Evolutionary conservation across 2,888 invertebrate genomes (phyloP), one percentile per base, ranked within the genome.

Genomic region (Himalopsyche japonica): DNA sequence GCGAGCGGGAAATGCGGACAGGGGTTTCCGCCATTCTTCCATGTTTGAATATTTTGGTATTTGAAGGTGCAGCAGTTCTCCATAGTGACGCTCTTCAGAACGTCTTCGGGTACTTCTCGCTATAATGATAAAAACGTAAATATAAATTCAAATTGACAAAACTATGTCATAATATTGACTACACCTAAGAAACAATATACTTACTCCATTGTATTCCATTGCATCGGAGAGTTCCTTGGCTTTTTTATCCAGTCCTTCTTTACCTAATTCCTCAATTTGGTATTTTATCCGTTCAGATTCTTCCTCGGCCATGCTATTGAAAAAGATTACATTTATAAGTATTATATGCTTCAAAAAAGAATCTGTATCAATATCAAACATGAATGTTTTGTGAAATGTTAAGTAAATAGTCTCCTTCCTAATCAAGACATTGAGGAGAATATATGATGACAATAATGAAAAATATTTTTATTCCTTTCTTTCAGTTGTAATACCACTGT

Each of bases 191-290:
- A 79, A 79, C 6, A 43, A 79, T 15, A 77, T 0, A 79, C 70
- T 87, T 89, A 95, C 96, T 91, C 96, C 96, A 90, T 98, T 97
- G 87, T 93, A 93, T 81, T 93, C 93, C 88, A 96, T 94, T 0
- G 98, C 97, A 79, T 94, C 92, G 81, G 94, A 91, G 27, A 98
- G 89, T 34, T 91, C 90, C 86, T 93, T 91, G 1, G 91, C 94
- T 89, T 95, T 95, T 84, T 93, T 89, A 80, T 93, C 91, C 27
- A 98, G 91, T 0, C 98, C 98, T 0, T 92, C 92, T 83, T 93
- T 92, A 0, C 96, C 96, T 3, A 98, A 91, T 15, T 88, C 88
- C 82, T 92, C 89, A 86, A 94, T 92, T 89, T 97, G 96, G 78
- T 93, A 91, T 88, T 94, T 93, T 82, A 97, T 90, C 78, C 98